phyloP scores from a whole-genome alignment of 2,797 vertebrate genomes.

The Melanotaenia trifasciata region DNA sequence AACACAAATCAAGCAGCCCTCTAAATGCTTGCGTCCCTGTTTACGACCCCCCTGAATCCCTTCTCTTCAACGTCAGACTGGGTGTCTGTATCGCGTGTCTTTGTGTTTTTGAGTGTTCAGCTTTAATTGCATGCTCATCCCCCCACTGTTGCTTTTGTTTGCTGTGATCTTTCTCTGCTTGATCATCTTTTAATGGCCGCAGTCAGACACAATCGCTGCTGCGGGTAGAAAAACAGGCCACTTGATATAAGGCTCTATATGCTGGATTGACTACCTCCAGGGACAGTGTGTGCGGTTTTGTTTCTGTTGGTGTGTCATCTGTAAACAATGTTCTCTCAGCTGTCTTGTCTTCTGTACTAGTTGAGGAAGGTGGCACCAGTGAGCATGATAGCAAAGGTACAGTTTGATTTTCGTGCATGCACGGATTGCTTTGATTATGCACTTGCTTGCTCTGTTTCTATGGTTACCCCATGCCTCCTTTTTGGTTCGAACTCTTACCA shows the following conservation, averaged over 20 bases:
- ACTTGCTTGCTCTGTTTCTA: slow-evolving; percentile 69
- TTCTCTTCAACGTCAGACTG: slow-evolving; percentile 8
- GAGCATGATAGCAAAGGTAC: slow-evolving; percentile 55
- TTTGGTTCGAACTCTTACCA: slow-evolving; percentile 29
- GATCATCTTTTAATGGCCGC: slow-evolving; percentile 67
- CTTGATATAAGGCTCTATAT: slow-evolving; percentile 67
- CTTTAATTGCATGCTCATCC: slow-evolving; percentile 58
- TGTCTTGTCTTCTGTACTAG: slow-evolving; percentile 32
- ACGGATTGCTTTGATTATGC: slow-evolving; percentile 42
- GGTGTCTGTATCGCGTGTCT: slow-evolving; percentile 32
- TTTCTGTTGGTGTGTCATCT: slow-evolving; percentile 29
- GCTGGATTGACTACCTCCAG: slow-evolving; percentile 42
- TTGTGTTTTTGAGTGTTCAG: slow-evolving; percentile 43
- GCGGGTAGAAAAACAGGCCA: slow-evolving; percentile 25
- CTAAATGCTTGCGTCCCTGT: neutral
- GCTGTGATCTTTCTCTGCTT: slow-evolving; percentile 56
- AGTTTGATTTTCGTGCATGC: slow-evolving; percentile 34
- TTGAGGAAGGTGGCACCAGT: slow-evolving; percentile 31
- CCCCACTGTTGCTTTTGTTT: slow-evolving; percentile 47
- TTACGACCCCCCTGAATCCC: neutral
- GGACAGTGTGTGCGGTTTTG: slow-evolving; percentile 20
- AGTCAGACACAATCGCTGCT: slow-evolving; percentile 38
- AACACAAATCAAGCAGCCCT: slow-evolving; percentile 17
- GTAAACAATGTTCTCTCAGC: slow-evolving; percentile 28
- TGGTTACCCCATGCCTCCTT: slow-evolving; percentile 62